Percentiles rank a stretch among this genome's conserved stretches.
phyloP scores from a whole-genome alignment of 64 coral and sea anemone species.

The Stichodactyla helianthus region DNA sequence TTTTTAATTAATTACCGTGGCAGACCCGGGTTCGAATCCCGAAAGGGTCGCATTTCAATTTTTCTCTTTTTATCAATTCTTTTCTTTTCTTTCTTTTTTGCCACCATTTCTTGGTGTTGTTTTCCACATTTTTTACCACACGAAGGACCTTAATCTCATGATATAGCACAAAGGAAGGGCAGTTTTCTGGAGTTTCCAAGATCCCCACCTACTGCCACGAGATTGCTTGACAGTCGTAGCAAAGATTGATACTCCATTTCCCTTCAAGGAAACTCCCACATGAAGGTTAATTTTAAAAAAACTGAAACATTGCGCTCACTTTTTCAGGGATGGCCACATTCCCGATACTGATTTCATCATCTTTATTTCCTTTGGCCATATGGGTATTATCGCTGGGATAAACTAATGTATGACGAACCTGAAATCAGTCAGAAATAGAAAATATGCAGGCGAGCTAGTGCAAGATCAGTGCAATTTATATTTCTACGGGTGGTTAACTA shows the following conservation, averaged over 20 bases:
- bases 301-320: slow-evolving; percentile 1
- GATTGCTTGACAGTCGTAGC: not conserved
- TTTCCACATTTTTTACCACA: no score
- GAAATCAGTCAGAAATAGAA: not conserved
- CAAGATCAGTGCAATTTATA: not conserved
- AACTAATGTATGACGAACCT: slow-evolving; percentile 25
- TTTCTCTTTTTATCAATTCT: no score
- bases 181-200: no score
- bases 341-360: slow-evolving; percentile 46
- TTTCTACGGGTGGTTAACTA: no score
- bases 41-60: no score
- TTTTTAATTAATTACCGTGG: no score
- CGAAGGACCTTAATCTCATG: no score
- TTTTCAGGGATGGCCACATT: slow-evolving; percentile 31
- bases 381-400: slow-evolving; percentile 41
- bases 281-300: not conserved
- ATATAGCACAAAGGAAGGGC: no score
- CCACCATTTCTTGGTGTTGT: no score
- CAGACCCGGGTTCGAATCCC: no score
- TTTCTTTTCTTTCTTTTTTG: no score
- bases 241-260: not conserved
- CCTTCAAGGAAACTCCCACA: not conserved
- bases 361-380: slow-evolving; percentile 18
- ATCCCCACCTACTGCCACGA: no score
- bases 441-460: not conserved